Evolutionary conservation across 2,888 invertebrate species (phyloP).

Genomic region (Nephrotoma flavescens): DNA sequence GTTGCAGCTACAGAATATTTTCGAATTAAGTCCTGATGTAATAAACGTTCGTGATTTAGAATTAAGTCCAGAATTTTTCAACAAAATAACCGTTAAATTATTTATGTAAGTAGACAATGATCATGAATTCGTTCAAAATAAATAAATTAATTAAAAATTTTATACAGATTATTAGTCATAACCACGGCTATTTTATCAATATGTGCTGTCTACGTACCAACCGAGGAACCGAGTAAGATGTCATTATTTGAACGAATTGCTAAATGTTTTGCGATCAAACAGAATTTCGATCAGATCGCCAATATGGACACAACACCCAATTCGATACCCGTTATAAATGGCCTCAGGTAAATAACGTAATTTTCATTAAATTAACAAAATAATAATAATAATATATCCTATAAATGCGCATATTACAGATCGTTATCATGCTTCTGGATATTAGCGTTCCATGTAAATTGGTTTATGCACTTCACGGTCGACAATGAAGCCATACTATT

Average conservation of each 20-base stretch:
- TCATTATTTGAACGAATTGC: slow-evolving; percentile 15
- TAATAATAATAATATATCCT: not conserved
- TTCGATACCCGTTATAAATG: slow-evolving; percentile 30
- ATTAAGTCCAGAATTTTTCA: slow-evolving; percentile 23
- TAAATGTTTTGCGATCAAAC: slow-evolving; percentile 26
- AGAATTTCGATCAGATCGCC: slow-evolving; percentile 16
- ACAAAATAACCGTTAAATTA: slow-evolving; percentile 19
- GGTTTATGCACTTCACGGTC: slow-evolving; percentile 32
- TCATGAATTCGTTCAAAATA: not conserved
- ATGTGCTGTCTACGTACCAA: not conserved
- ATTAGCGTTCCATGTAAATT: slow-evolving; percentile 29
- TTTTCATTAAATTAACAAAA: not conserved
- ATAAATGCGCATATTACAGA: slow-evolving; percentile 11
- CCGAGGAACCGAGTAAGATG: not conserved
- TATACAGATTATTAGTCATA: not conserved
- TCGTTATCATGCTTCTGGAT: slow-evolving; percentile 31
- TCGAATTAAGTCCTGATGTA: slow-evolving; percentile 27
- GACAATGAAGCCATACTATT: slow-evolving; percentile 28
- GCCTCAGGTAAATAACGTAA: slow-evolving; percentile 16
- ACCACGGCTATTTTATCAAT: not conserved
- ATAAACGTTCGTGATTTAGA: slow-evolving; percentile 29
- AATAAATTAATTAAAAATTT: not conserved
- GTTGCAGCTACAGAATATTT: slow-evolving; percentile 26
- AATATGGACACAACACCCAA: slow-evolving; percentile 8
- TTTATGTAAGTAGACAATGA: not conserved